Conservation (phyloP, 2,113 vertebrate genomes). For the Helogale parvula region DNA sequence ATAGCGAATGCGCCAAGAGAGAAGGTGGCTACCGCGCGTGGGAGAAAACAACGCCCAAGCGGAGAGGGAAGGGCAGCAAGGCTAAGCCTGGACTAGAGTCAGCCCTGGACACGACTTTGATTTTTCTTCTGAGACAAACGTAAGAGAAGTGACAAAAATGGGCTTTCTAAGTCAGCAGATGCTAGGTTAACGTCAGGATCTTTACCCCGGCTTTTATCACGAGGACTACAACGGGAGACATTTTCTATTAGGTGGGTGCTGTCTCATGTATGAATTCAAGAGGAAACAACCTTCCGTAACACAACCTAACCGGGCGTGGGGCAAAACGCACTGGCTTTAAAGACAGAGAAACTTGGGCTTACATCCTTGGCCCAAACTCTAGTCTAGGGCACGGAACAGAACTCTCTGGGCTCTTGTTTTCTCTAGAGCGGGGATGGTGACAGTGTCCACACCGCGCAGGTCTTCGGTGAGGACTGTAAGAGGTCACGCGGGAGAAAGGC, state of each 20-base stretch:
- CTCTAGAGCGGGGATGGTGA: neutral
- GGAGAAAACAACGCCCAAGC: neutral
- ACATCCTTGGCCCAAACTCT: neutral
- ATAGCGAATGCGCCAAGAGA: neutral
- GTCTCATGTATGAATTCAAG: neutral
- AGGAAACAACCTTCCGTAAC: neutral
- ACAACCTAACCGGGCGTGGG: neutral
- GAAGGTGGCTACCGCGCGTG: neutral
- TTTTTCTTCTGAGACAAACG: neutral
- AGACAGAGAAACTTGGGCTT: neutral
- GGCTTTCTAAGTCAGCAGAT: neutral
- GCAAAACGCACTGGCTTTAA: neutral
- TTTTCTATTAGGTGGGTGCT: neutral
- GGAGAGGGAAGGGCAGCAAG: neutral
- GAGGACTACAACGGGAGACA: neutral
- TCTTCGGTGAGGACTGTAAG: neutral
- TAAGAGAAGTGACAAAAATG: neutral
- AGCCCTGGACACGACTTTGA: neutral
- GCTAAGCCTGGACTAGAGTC: neutral
- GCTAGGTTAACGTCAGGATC: neutral
- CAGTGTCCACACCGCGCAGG: no score
- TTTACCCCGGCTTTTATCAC: neutral
- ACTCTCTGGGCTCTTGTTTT: neutral
- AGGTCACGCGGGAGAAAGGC: neutral
- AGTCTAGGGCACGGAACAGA: neutral